phyloP scores from a whole-genome alignment of 92 coral and sea anemone species.

The Palythoa heliodiscus region DNA sequence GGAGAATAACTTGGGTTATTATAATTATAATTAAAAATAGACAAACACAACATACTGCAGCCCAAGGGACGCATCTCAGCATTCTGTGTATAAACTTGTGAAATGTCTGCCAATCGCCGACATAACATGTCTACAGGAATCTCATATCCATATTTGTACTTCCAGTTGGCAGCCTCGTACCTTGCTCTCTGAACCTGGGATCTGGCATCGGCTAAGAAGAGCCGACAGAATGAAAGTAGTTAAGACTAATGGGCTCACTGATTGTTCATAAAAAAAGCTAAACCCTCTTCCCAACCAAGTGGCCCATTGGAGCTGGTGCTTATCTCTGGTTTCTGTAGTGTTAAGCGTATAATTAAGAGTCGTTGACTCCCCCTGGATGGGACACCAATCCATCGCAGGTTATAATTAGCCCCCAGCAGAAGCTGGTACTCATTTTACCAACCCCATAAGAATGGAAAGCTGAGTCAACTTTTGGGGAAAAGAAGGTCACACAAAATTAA shows the following conservation, averaged over 20 bases:
- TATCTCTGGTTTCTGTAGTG: too few relatives aligned
- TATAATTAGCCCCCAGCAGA: too few relatives aligned
- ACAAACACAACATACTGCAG: constrained; percentile 72
- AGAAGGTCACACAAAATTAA: too few relatives aligned
- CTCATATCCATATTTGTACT: constrained; percentile 95
- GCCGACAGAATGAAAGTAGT: background rate
- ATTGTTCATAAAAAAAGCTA: too few relatives aligned
- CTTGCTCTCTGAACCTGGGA: constrained; percentile 98
- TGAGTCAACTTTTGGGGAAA: too few relatives aligned
- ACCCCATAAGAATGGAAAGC: too few relatives aligned
- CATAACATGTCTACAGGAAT: constrained; percentile 98
- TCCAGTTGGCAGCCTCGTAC: constrained; percentile 99
- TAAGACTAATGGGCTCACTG: background rate
- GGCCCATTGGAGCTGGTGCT: too few relatives aligned
- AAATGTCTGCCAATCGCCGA: constrained; percentile 92
- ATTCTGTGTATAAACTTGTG: constrained; percentile 98
- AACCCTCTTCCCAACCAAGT: too few relatives aligned
- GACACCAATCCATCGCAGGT: too few relatives aligned
- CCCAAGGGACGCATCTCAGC: constrained; percentile 99
- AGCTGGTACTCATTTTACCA: too few relatives aligned
- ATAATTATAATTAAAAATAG: background rate
- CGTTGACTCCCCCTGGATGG: too few relatives aligned
- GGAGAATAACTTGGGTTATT: background rate
- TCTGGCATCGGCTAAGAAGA: constrained; percentile 81
- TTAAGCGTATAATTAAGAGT: too few relatives aligned